These are phyloP conservation scores for Saguinus imperator DNA, from an alignment of 2,113 vertebrate species.

Conservation along the genomic window DNA sequence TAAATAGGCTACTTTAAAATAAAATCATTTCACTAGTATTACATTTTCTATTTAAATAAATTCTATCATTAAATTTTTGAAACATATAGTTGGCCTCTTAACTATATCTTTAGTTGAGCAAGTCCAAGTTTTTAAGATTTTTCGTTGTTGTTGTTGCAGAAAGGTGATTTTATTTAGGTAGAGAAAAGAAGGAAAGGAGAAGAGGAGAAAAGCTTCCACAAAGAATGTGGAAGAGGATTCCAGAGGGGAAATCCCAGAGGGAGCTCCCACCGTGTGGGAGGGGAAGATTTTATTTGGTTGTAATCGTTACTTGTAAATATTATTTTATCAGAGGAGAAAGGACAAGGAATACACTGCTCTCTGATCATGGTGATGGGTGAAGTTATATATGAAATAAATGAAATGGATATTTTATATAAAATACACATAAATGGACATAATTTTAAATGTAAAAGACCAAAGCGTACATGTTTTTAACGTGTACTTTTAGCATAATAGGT, in stretches of 20 bases:
- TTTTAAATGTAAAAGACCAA: background rate
- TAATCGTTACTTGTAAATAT: background rate
- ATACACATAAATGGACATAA: background rate
- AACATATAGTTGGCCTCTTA: background rate
- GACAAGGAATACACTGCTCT: too few species aligned
- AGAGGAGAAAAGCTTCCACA: too few species aligned
- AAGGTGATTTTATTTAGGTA: too few species aligned
- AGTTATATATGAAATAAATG: too few species aligned
- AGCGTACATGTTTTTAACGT: background rate
- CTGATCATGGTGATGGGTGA: too few species aligned
- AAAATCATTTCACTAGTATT: background rate
- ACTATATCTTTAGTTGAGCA: constrained; percentile 10
- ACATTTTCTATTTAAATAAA: constrained; percentile 41
- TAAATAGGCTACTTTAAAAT: constrained; percentile 15
- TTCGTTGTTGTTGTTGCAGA: background rate
- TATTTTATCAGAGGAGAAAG: too few species aligned
- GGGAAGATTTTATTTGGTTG: background rate
- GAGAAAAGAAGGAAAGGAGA: too few species aligned
- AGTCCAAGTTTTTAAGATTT: background rate
- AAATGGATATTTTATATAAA: background rate
- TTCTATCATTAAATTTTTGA: constrained; percentile 2
- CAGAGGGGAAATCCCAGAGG: too few species aligned
- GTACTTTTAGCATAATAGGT: background rate
- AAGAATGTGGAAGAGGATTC: too few species aligned
- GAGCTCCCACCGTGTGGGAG: too few species aligned